A percentile compares a stretch with the other conserved stretches of the same genome.
phyloP scores from a whole-genome alignment of 2,797 vertebrate species.

The Perodicticus potto region DNA sequence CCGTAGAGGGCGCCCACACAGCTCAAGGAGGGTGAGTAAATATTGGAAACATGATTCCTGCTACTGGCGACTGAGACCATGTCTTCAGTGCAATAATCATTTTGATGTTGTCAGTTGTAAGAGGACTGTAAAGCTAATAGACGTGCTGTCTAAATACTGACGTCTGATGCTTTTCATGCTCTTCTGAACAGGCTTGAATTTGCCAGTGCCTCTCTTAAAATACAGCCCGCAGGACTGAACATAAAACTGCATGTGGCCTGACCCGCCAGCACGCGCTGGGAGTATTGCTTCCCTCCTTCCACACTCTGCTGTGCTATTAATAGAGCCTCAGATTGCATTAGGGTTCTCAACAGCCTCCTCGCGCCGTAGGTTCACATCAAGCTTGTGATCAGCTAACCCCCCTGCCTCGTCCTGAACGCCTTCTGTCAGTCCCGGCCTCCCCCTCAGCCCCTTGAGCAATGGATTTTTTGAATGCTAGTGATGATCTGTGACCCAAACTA shows the following conservation, averaged over 20 bases:
- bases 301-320: conserved; percentile 76
- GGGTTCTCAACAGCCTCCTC: conserved; percentile 73
- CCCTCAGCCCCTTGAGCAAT: conserved; percentile 53
- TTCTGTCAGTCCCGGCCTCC: conserved; percentile 65
- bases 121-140: conserved; percentile 28
- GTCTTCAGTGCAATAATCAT: background rate
- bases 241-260: conserved; percentile 74
- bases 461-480: conserved; percentile 64
- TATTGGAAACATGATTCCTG: background rate
- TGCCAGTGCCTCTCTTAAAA: conserved; percentile 70
- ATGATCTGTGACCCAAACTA: conserved; percentile 64
- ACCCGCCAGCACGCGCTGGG: conserved; percentile 61
- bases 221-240: conserved; percentile 69
- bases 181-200: conserved; percentile 64
- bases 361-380: conserved; percentile 53
- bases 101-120: conserved; percentile 9
- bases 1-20: too few species aligned
- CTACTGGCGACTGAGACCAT: background rate
- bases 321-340: conserved; percentile 75
- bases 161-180: conserved; percentile 27
- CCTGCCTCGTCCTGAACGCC: background rate
- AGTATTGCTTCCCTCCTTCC: conserved; percentile 67
- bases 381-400: conserved; percentile 61
- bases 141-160: conserved; percentile 51
- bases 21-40: conserved; percentile 30